Evolutionary conservation across 2,113 vertebrate species (phyloP), one percentile per base, ranked within the genome.

Genomic region (Athene noctua): DNA sequence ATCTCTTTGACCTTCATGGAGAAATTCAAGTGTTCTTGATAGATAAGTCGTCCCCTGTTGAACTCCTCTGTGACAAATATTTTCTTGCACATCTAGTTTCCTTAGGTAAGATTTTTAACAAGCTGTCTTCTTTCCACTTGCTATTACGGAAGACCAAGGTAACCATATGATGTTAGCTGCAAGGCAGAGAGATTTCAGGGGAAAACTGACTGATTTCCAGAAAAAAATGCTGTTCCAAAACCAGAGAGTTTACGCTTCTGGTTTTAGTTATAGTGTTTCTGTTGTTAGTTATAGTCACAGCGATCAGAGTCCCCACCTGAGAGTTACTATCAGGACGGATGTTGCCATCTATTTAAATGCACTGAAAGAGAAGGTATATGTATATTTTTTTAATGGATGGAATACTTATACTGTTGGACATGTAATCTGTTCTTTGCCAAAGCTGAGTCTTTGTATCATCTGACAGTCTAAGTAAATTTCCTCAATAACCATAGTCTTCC

Each of bases 31-130:
- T 67, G 47, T 25, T 92, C 27, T 86, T 62, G 13, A 55, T 34
- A 38, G 16, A 12, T 44, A 77, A 85, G 46, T 86, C 72, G 78
- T 63, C 65, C 59, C 34, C 70, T 47, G 15, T 23, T 81, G 63
- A 91, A 26, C 12, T 87, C 17, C 36, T 94, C 34, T 55, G 6
- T 23, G 61, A 46, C 15, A 80, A 92, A 66, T 1, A 51, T 70
- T 78, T 88, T 88, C 61, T 84, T 78, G 18, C 29, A 84, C 26
- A 74, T 84, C 51, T 89, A n/a, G 23, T 71, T 91, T 95, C 61
- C 36, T 84, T 57, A 44, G 36, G 54, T 87, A 87, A 87, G 40
- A 59, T 72, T 84, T 95, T 92, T 85, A 70, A 63, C 32, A 86
- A 89, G 26, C 13, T 81, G 7, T 84, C 47, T 57, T 86, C n/a